Base-by-base conservation (phyloP, 2,797 vertebrate genomes). In the Aphelocoma californica region DNA sequence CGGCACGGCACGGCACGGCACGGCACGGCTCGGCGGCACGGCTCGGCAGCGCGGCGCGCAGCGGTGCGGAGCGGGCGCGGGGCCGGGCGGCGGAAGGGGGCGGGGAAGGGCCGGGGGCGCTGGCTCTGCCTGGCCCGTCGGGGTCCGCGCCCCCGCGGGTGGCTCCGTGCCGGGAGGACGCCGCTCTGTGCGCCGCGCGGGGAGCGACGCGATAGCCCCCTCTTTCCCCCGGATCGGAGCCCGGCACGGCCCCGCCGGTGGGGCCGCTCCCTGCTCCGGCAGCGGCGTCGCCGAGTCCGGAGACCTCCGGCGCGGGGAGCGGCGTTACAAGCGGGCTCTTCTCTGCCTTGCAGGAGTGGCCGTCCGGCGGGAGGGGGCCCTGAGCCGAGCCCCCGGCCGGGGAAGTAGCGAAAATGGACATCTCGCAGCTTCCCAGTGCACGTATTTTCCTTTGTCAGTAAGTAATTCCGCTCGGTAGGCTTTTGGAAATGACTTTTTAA, bases 361-460 rank as follows among this genome's bases (percentile, higher is more conserved):
- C 38, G 88, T 71, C 72, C 81, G 71, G 89, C 64, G 74, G 32
- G 74, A 92, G 89, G 44, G 44, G 94, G 32, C 65, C 71, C 79
- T 62, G 89, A 94, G 89, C 64, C 53, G 67, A 95, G 61, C 47
- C 61, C 53, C 31, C 61, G 87, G 82, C 42, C 80, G 8, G 69
- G 86, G 25, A 56, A 74, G 47, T 47, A 42, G 69, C 42, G 60
- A 91, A 77, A 54, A 96, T 97, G 96, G 88, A 93, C 74, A 74
- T 81, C 78, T 73, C 86, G 36, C 88, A 29, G 82, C 70, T 70
- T 57, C 85, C 94, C 71, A 4, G 56, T 2, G 75, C 92, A 19
- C 81, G 62, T n/a, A 50, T 10, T 89, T 67, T 79, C 58, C 8
- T 81, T 78, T 75, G 91, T 81, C 95, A 90, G 97, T 98, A 96